phyloP scores from a whole-genome alignment of 2,113 vertebrate species.

The Pelodiscus sinensis region DNA sequence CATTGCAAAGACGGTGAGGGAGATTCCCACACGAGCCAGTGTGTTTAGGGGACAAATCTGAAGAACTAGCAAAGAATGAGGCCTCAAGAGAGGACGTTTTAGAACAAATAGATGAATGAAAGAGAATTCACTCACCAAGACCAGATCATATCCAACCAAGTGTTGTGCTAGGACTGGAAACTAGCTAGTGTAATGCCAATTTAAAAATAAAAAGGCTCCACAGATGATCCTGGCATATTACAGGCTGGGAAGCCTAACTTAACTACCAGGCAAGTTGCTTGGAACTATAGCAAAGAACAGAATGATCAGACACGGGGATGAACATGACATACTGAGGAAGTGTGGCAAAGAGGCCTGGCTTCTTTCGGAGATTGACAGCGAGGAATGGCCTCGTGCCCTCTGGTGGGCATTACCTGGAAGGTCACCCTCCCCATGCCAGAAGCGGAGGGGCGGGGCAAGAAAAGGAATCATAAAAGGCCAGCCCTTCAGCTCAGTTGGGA shows the following conservation, averaged over 20 bases:
- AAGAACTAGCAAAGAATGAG: neutral
- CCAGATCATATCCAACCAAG: neutral
- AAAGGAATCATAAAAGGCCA: too few species aligned
- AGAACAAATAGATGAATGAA: neutral
- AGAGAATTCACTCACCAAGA: neutral
- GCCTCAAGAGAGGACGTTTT: neutral
- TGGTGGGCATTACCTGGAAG: too few species aligned
- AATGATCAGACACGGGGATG: neutral
- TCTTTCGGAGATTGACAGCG: too few species aligned
- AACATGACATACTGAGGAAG: neutral
- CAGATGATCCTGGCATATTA: neutral
- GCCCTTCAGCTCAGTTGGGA: too few species aligned
- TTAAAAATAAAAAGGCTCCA: neutral
- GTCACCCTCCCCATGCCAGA: too few species aligned
- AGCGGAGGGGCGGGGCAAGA: too few species aligned
- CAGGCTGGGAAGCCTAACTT: neutral
- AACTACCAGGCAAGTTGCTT: neutral
- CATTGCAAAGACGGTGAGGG: neutral
- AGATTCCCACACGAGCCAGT: neutral
- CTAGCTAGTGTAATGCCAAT: neutral
- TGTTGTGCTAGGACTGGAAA: neutral
- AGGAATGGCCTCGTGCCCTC: too few species aligned
- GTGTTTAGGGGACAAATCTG: neutral
- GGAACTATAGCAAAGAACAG: neutral
- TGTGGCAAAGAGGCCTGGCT: too few species aligned